phyloP scores from a whole-genome alignment of 2,888 invertebrate genomes.

The Brachyopa scutellaris region DNA sequence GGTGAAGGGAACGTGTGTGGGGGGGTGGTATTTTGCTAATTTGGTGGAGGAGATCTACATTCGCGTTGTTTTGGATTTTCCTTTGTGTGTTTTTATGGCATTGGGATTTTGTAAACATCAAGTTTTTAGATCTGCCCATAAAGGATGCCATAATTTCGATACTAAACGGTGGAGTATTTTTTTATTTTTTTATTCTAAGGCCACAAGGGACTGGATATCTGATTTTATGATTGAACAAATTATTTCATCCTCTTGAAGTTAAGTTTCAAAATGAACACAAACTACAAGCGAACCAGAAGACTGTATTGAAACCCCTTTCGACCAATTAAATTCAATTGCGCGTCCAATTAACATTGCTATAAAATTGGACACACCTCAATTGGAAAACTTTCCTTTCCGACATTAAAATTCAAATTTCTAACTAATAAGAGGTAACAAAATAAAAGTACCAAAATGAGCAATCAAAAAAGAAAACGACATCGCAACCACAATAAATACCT shows the following conservation, averaged over 20 bases:
- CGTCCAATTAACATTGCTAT: conserved; percentile 12
- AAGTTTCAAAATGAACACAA: no score
- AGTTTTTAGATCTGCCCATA: not conserved
- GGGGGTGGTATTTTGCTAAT: conserved; percentile 61
- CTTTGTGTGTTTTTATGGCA: conserved; percentile 28
- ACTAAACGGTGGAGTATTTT: no score
- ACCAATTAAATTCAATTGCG: no score
- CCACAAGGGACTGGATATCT: not conserved
- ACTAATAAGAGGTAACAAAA: not conserved
- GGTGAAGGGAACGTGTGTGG: conserved; percentile 39
- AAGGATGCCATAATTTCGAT: not conserved
- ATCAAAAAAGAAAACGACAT: not conserved
- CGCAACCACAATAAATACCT: conserved; percentile 26
- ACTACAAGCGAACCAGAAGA: no score
- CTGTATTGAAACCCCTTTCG: no score
- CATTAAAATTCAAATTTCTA: not conserved
- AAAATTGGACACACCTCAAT: not conserved
- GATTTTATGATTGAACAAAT: no score
- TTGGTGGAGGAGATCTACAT: conserved; percentile 60
- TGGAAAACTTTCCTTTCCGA: not conserved
- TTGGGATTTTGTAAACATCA: conserved; percentile 9
- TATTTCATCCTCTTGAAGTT: no score
- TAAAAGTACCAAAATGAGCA: not conserved
- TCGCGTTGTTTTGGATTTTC: conserved; percentile 23
- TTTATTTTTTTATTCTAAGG: no score